These are phyloP conservation scores for Harpalus rufipes DNA, from an alignment of 2,888 invertebrate genomes.

Conservation along the genomic window DNA sequence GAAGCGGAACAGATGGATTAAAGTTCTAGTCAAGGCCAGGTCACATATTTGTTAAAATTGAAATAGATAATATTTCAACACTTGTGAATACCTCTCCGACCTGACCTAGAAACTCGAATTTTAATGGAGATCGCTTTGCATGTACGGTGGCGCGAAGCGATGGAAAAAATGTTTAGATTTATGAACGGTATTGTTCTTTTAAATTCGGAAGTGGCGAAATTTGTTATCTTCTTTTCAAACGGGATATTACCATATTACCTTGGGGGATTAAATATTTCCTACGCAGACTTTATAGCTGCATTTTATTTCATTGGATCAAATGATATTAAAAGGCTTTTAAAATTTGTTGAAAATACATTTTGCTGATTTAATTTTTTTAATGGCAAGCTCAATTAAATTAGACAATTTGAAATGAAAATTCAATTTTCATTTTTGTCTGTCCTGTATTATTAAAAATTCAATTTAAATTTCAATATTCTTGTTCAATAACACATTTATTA, in stretches of 20 bases:
- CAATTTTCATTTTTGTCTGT: background rate
- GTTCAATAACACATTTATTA: too few species aligned
- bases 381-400: background rate
- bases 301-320: background rate
- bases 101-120: slow-evolving; percentile 54
- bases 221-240: slow-evolving; percentile 52
- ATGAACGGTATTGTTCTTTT: slow-evolving; percentile 52
- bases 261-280: slow-evolving; percentile 24
- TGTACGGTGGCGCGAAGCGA: slow-evolving; percentile 21
- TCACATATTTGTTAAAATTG: slow-evolving; percentile 54
- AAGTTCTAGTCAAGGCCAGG: slow-evolving; percentile 19
- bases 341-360: background rate
- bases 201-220: slow-evolving; percentile 55
- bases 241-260: slow-evolving; percentile 49
- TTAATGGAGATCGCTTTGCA: slow-evolving; percentile 49
- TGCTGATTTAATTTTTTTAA: background rate
- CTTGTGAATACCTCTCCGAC: slow-evolving; percentile 39
- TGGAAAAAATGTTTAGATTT: slow-evolving; percentile 61
- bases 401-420: background rate
- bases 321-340: slow-evolving; percentile 1
- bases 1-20: slow-evolving; percentile 44
- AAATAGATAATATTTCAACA: slow-evolving; percentile 54
- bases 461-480: too few species aligned
- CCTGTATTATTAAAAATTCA: background rate
- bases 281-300: background rate